A percentile compares a stretch with the other conserved stretches of the same genome.
Evolutionary conservation across 2,113 vertebrate genomes (phyloP).

Genomic region (Prietella phreatophila): DNA sequence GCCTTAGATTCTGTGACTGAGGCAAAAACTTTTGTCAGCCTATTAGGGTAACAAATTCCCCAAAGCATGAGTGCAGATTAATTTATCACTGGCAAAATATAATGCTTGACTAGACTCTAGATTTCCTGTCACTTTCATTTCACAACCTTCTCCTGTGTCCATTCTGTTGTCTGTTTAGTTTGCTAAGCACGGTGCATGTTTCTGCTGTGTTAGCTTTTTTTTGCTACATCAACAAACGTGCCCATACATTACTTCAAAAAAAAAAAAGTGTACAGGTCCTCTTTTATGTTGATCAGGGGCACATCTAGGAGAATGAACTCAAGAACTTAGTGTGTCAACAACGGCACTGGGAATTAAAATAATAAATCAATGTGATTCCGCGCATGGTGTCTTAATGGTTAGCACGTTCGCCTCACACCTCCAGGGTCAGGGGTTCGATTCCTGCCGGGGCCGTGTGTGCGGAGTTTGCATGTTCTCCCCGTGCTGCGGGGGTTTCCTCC

Average conservation of each 20-base stretch:
- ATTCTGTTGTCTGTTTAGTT: slow-evolving; percentile 24
- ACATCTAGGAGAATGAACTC: not conserved
- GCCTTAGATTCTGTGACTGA: slow-evolving; percentile 17
- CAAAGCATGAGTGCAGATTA: slow-evolving; percentile 35
- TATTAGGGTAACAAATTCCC: slow-evolving; percentile 50
- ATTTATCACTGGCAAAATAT: slow-evolving; percentile 53
- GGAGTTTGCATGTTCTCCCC: too few relatives aligned
- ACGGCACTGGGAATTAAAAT: not conserved
- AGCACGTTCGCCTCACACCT: too few relatives aligned
- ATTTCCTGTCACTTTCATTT: slow-evolving; percentile 38
- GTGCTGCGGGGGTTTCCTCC: too few relatives aligned
- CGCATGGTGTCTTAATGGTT: too few relatives aligned
- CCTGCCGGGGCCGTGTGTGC: too few relatives aligned
- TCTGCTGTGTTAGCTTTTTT: slow-evolving; percentile 20
- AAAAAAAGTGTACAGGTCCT: not conserved
- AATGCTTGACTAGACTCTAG: slow-evolving; percentile 39
- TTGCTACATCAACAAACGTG: slow-evolving; percentile 27
- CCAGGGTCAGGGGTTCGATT: too few relatives aligned
- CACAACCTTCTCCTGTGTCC: slow-evolving; percentile 37
- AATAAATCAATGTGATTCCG: not conserved
- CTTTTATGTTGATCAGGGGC: not conserved
- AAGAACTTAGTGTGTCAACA: not conserved
- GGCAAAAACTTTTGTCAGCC: slow-evolving; percentile 39
- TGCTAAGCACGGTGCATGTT: not conserved
- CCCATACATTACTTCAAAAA: not conserved